phyloP scores from a whole-genome alignment of 2,113 vertebrate species.

The Daboia siamensis region DNA sequence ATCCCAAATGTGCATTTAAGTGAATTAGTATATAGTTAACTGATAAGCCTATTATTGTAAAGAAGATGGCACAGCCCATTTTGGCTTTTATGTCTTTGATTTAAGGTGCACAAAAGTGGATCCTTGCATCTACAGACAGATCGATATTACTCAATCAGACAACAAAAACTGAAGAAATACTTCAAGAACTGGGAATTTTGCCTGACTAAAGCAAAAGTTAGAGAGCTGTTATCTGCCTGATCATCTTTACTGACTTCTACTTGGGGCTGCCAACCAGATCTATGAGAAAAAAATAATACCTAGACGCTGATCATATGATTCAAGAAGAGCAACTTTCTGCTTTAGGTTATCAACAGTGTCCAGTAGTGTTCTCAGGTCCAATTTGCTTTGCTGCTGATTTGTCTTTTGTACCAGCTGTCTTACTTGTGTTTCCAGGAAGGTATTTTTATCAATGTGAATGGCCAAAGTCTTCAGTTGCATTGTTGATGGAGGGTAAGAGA shows the following conservation, averaged over 20 bases:
- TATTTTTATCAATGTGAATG: constrained; percentile 72
- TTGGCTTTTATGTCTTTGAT: not conserved
- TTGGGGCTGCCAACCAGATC: no score
- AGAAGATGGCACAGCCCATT: not conserved
- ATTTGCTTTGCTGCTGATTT: constrained; percentile 68
- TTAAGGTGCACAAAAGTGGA: not conserved
- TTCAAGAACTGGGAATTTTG: not conserved
- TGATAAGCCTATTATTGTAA: not conserved
- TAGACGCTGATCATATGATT: constrained; percentile 69
- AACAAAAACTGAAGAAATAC: not conserved
- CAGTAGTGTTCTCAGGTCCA: constrained; percentile 66
- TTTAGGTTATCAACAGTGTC: constrained; percentile 69
- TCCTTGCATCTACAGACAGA: not conserved
- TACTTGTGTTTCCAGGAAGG: constrained; percentile 72
- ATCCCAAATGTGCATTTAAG: not conserved
- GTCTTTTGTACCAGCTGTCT: constrained; percentile 68
- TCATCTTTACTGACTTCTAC: not conserved
- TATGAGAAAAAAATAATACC: constrained; percentile 54
- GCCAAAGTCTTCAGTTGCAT: constrained; percentile 66
- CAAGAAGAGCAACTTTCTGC: constrained; percentile 72
- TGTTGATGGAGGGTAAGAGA: constrained; percentile 16
- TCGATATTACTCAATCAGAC: not conserved
- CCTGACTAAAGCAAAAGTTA: not conserved
- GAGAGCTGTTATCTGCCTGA: not conserved
- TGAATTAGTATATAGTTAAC: not conserved